Evolutionary conservation across 2,113 vertebrate species (phyloP).

Genomic region (Mellivora capensis): DNA sequence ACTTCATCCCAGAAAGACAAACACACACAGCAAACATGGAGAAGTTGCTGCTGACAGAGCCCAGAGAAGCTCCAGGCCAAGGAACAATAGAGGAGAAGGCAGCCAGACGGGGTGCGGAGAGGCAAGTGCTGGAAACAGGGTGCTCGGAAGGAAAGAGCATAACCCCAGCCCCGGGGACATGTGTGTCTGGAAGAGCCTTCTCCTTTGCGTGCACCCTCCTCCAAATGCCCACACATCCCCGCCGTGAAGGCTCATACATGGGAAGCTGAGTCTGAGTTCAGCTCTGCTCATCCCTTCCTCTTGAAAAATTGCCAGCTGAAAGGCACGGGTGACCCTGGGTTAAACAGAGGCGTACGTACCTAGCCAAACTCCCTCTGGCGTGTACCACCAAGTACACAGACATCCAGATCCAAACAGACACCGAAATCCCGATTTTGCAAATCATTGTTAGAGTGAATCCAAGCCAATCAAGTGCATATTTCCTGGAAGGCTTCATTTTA

Average conservation of each 20-base stretch:
- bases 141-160: accelerated
- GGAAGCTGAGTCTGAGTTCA: accelerated
- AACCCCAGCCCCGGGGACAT: accelerated
- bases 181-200: accelerated
- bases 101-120: not conserved
- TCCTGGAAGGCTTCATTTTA: conserved; percentile 56
- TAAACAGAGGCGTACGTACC: not conserved
- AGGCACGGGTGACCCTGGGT: not conserved
- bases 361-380: not conserved
- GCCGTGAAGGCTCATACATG: accelerated
- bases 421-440: not conserved
- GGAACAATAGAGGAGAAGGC: not conserved
- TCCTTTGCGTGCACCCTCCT: no score
- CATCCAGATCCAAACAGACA: not conserved
- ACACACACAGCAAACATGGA: conserved; percentile 62
- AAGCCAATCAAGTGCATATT: not conserved
- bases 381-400: not conserved
- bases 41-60: not conserved
- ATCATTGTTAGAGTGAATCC: not conserved
- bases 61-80: not conserved
- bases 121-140: accelerated
- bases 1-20: conserved; percentile 73
- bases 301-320: accelerated
- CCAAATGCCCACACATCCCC: accelerated
- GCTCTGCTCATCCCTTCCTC: not conserved